Conservation (phyloP, 2,113 vertebrate species). For the Cnemophilus loriae region DNA sequence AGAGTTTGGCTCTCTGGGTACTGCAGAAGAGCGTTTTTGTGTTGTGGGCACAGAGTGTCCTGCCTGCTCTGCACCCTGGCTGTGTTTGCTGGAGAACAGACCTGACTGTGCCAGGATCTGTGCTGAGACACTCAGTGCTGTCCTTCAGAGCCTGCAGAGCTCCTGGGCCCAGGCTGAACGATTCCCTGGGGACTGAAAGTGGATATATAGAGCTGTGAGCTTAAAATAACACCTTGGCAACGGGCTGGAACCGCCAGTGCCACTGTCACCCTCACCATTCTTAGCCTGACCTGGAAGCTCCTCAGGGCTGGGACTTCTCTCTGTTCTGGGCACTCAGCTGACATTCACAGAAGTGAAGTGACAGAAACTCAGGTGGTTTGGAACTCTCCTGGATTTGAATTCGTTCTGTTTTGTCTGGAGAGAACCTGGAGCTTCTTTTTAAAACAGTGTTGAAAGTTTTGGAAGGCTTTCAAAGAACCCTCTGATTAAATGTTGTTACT, state of each 20-base stretch:
- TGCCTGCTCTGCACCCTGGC: neutral
- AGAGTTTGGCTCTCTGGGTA: neutral
- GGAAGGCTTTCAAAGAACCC: neutral
- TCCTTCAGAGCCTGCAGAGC: neutral
- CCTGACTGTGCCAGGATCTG: fast-evolving
- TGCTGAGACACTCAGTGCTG: neutral
- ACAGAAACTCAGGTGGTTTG: neutral
- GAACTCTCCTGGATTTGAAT: neutral
- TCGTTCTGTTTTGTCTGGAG: neutral
- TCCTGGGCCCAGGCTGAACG: neutral
- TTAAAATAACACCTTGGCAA: neutral
- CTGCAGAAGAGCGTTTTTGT: neutral
- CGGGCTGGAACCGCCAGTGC: neutral
- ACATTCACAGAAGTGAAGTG: fast-evolving
- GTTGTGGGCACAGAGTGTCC: neutral
- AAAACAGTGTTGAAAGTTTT: neutral
- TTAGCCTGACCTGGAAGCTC: fast-evolving
- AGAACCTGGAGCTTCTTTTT: neutral
- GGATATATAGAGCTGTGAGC: fast-evolving
- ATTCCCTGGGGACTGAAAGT: neutral
- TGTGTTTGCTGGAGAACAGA: neutral
- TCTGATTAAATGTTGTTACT: neutral
- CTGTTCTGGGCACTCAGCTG: neutral
- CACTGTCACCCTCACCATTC: neutral
- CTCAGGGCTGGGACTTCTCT: neutral